These are phyloP conservation scores for Ia io DNA, from an alignment of 2,113 vertebrate genomes.

Conservation along the genomic window DNA sequence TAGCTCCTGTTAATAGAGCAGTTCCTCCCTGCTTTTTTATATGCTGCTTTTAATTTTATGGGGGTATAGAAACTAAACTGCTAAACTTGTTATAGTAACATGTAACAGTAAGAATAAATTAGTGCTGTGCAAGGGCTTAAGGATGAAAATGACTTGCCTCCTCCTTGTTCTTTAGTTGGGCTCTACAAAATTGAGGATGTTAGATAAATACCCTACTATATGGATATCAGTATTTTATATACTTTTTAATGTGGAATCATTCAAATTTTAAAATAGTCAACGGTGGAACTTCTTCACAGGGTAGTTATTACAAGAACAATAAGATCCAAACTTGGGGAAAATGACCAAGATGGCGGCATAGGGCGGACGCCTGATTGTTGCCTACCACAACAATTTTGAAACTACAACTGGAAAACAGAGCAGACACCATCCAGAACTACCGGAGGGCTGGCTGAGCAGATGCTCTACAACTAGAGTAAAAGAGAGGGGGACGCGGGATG, in stretches of 20 bases:
- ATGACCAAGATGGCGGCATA: too few relatives aligned
- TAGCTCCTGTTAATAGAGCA: not conserved
- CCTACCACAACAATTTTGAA: too few relatives aligned
- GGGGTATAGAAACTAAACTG: slow-evolving; percentile 16
- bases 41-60: slow-evolving; percentile 34
- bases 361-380: too few relatives aligned
- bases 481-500: too few relatives aligned
- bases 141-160: not conserved
- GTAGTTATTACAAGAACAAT: not conserved
- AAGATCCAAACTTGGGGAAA: slow-evolving; percentile 31
- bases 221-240: not conserved
- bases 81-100: slow-evolving; percentile 18
- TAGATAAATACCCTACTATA: slow-evolving; percentile 16
- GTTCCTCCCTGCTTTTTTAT: not conserved
- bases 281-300: not conserved
- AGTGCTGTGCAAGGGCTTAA: not conserved
- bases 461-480: too few relatives aligned
- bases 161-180: not conserved
- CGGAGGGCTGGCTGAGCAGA: too few relatives aligned
- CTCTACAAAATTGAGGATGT: slow-evolving; percentile 6
- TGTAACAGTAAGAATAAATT: slow-evolving; percentile 55
- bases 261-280: slow-evolving; percentile 39
- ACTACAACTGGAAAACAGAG: too few relatives aligned
- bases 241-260: slow-evolving; percentile 1
- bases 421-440: too few relatives aligned